Conservation (phyloP, 2,113 vertebrate genomes). For the Turnix velox region DNA sequence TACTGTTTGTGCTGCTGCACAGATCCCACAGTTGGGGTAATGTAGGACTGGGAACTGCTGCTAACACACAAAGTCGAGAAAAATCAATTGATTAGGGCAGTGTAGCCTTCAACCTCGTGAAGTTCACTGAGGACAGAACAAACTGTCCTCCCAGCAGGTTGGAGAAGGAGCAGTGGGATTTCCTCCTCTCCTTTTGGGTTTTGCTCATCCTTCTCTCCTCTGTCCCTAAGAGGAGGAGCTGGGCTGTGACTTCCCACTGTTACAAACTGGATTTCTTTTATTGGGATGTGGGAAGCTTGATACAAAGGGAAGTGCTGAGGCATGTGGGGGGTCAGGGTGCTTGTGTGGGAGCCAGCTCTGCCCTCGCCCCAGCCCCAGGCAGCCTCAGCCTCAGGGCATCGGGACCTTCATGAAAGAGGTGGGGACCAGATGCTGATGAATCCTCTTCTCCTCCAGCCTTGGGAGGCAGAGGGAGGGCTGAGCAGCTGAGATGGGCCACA, state of each 20-base stretch:
- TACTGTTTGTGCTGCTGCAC: background rate
- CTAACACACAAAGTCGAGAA: background rate
- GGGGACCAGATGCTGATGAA: background rate
- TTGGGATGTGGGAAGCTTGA: background rate
- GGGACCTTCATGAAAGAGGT: background rate
- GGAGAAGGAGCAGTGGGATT: background rate
- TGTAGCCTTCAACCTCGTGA: no score
- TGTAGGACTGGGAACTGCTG: background rate
- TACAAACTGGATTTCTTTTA: accelerated
- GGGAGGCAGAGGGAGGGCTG: conserved; percentile 13
- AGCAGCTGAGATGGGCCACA: background rate
- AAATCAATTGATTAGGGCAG: background rate
- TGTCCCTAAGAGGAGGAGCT: accelerated
- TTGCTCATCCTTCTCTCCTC: background rate
- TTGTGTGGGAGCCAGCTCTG: background rate
- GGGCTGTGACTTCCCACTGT: background rate
- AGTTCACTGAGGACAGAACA: accelerated
- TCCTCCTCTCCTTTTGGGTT: background rate
- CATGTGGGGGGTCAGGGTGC: background rate
- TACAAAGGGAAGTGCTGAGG: background rate
- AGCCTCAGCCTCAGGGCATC: background rate
- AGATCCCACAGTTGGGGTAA: background rate
- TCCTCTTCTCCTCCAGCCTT: background rate
- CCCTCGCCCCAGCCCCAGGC: background rate
- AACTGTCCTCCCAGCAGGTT: background rate